Conservation (phyloP, 2,797 vertebrate species). For the Iguana delicatissima region DNA sequence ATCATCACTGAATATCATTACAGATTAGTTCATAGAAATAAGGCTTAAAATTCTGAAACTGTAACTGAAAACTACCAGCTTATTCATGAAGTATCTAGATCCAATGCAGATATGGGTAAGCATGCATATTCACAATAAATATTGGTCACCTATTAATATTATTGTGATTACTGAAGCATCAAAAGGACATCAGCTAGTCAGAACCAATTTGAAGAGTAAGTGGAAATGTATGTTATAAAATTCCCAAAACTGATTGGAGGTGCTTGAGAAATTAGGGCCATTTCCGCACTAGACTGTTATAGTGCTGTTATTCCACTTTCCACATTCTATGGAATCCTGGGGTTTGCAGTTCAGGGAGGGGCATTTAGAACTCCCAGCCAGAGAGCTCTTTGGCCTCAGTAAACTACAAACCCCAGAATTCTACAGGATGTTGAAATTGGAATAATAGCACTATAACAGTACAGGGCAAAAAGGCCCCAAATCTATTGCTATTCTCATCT, state of each 20-base stretch:
- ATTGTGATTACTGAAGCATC: not conserved
- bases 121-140: not conserved
- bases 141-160: not conserved
- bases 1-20: not conserved
- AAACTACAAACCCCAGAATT: too few species aligned
- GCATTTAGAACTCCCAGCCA: too few species aligned
- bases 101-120: slow-evolving; percentile 2
- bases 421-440: too few species aligned
- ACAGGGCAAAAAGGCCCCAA: too few species aligned
- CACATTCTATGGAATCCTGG: too few species aligned
- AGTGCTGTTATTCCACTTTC: too few species aligned
- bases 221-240: not conserved
- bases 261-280: not conserved
- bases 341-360: too few species aligned
- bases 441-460: too few species aligned
- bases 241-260: not conserved
- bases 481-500: too few species aligned
- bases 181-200: not conserved
- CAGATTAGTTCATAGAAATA: slow-evolving; percentile 7
- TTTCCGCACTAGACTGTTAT: too few species aligned
- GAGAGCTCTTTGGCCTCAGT: too few species aligned
- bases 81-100: slow-evolving; percentile 5
- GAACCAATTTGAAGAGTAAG: not conserved
- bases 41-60: slow-evolving; percentile 5
- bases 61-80: slow-evolving; percentile 12